Percentiles rank a stretch among this genome's conserved stretches.
These are phyloP conservation scores for Caenorhabditis angaria DNA, from an alignment of 2,888 invertebrate genomes.

Conservation along the genomic window DNA sequence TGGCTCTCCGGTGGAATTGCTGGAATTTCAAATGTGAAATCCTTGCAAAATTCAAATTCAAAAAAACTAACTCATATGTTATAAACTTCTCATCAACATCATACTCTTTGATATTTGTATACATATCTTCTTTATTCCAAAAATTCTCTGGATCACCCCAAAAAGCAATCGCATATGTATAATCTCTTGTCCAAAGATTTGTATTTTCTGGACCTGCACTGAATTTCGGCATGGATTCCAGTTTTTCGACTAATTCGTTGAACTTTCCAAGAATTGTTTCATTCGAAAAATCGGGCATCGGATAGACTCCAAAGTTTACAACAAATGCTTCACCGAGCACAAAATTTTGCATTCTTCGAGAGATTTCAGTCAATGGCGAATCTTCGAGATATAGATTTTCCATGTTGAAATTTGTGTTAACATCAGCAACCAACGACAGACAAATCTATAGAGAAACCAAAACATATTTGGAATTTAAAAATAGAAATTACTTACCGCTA, in stretches of 20 bases:
- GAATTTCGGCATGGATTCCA: constrained; percentile 60
- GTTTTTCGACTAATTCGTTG: constrained; percentile 54
- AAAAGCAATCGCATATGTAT: constrained; percentile 57
- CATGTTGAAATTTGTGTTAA: constrained; percentile 70
- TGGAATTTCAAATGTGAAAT: constrained; percentile 21
- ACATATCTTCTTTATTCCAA: constrained; percentile 56
- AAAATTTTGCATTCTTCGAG: constrained; percentile 66
- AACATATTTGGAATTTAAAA: constrained; percentile 7
- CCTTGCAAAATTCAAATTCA: constrained; percentile 17
- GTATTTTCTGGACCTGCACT: constrained; percentile 57
- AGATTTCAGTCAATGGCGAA: constrained; percentile 68
- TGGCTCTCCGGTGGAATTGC: constrained; percentile 50
- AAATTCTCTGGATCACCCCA: constrained; percentile 65
- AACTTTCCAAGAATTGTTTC: constrained; percentile 56
- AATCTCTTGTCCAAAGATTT: constrained; percentile 66
- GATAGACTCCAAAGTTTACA: constrained; percentile 67
- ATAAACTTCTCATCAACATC: constrained; percentile 52
- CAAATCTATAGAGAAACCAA: constrained; percentile 60
- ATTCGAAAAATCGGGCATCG: constrained; percentile 64
- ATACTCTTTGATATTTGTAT: constrained; percentile 62
- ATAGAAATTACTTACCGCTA: constrained; percentile 43
- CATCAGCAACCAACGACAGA: constrained; percentile 60
- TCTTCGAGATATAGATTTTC: constrained; percentile 67
- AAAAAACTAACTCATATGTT: constrained; percentile 48
- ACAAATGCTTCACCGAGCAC: constrained; percentile 67